Base-by-base conservation (phyloP, 2,113 vertebrate species). In the Rattus norvegicus region DNA sequence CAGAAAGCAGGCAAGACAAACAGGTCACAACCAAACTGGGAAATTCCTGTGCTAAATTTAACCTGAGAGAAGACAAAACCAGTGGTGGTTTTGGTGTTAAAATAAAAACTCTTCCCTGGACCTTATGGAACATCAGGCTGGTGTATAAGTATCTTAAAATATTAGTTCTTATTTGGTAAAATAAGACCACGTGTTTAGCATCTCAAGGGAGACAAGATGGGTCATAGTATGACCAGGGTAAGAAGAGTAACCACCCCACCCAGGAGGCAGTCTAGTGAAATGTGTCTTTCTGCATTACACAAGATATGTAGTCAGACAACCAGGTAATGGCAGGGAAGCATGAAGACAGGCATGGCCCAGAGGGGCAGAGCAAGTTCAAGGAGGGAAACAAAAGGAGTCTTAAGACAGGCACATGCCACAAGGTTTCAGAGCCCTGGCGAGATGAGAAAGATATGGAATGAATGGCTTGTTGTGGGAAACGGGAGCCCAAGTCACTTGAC, bases 21-120 rank as follows among this genome's bases (percentile, higher is more conserved):
- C 0, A 87, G 19, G 7, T 26, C 36, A 20, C 59, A 39, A 26
- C 11, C 39, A 30, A 86, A 75, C 0, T 39, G 86, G 70, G n/a
- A 91, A 94, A 94, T 84, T 4, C 63, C 54, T 89, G 30, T 20
- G 13, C 73, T 61, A 67, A 96, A 54, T 87, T 80, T 94, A 69
- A 95, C 72, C 39, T 49, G 54, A 92, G 28, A 56, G 73, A 91
- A 11, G 16, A 87, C 11, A 92, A 91, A 91, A 59, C 7, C 20
- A 88, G 7, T 88, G 61, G 75, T 26, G 33, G 22, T 63, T 94
- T 54, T 86, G 8, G 1, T 91, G n/a, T 95, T 95, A 49, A 77
- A 65, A 52, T 91, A 70, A 88, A 47, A 77, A 39, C 6, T 76
- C 73, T 54, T 73, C 26, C 49, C 90, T 17, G 17, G 28, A 59